phyloP scores from a whole-genome alignment of 2,797 vertebrate species.

The Hafferia zeledoni region DNA sequence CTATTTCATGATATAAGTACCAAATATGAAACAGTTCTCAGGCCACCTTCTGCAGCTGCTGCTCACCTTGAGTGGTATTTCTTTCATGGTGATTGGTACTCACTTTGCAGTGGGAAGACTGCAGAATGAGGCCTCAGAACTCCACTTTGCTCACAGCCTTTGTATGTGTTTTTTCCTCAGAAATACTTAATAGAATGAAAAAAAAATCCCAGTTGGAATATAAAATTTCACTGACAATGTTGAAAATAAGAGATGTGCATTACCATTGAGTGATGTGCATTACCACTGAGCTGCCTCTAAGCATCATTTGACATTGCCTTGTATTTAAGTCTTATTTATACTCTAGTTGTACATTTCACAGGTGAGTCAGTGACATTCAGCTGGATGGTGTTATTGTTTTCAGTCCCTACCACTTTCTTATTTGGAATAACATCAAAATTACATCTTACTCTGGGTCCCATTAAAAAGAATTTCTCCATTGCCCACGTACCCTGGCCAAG shows the following conservation, averaged over 20 bases:
- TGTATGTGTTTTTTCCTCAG: not conserved
- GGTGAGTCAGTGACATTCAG: not conserved
- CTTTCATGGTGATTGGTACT: not conserved
- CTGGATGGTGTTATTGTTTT: not conserved
- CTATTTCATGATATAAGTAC: constrained; percentile 11
- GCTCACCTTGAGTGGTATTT: not conserved
- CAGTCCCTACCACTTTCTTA: not conserved
- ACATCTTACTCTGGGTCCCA: not conserved
- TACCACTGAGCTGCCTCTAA: not conserved
- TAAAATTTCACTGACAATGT: not conserved
- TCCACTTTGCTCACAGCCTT: not conserved
- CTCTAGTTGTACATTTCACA: not conserved
- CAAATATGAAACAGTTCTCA: not conserved
- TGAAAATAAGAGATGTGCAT: not conserved
- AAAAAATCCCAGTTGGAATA: not conserved
- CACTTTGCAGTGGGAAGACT: not conserved
- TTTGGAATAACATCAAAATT: not conserved
- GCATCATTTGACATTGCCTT: not conserved
- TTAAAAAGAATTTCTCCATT: not conserved
- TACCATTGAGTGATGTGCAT: not conserved
- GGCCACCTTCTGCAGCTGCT: not conserved
- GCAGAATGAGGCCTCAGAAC: not conserved
- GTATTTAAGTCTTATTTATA: not conserved
- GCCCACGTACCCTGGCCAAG: not conserved
- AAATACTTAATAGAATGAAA: not conserved